These are phyloP conservation scores for Lepisosteus oculatus DNA, from an alignment of 2,113 vertebrate species.

Conservation along the genomic window DNA sequence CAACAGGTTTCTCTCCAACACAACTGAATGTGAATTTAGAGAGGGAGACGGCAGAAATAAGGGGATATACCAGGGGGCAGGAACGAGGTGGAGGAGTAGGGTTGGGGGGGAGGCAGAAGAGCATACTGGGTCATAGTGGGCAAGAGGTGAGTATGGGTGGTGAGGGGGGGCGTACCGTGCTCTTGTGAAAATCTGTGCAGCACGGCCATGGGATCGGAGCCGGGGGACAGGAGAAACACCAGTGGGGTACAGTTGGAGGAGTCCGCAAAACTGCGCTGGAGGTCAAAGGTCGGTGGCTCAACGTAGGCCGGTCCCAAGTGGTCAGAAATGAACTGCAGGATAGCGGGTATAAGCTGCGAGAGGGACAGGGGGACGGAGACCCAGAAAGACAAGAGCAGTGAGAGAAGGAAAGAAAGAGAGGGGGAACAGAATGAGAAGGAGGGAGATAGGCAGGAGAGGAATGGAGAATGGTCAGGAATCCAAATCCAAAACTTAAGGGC, in stretches of 20 bases:
- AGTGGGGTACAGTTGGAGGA: conserved; percentile 26
- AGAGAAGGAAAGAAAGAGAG: background rate
- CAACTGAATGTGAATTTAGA: no score
- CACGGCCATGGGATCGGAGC: conserved; percentile 44
- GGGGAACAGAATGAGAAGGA: background rate
- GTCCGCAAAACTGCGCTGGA: conserved; percentile 43
- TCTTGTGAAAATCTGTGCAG: conserved; percentile 44
- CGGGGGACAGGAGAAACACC: conserved; percentile 45
- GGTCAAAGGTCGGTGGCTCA: conserved; percentile 47
- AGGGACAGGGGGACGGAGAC: background rate
- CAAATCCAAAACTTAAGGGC: no score
- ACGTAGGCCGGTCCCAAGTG: conserved; percentile 37
- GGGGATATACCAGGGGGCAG: no score
- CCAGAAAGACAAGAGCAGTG: background rate
- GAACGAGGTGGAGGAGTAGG: background rate
- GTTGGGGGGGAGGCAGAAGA: background rate
- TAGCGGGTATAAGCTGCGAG: conserved; percentile 36
- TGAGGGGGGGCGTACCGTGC: conserved; percentile 26
- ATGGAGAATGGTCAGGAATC: background rate
- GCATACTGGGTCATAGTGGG: no score
- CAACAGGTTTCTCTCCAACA: no score
- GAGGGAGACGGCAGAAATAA: no score
- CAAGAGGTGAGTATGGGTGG: background rate
- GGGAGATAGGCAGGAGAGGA: background rate
- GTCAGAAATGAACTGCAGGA: conserved; percentile 47